phyloP scores from a whole-genome alignment of 2,113 vertebrate species.

The Sphaerodactylus townsendi region DNA sequence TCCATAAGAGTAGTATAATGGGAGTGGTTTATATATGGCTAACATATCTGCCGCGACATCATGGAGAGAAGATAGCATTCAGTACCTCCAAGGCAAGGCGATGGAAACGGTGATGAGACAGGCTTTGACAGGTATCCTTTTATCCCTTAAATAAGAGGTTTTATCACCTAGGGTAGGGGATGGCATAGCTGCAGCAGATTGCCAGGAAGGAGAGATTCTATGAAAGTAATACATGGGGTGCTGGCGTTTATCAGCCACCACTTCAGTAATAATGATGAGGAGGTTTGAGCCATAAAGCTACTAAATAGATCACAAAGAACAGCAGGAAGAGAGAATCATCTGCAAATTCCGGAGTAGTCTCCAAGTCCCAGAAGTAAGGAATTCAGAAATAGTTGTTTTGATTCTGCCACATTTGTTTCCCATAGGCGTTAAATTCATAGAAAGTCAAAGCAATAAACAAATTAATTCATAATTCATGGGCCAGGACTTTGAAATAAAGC shows the following conservation, averaged over 20 bases:
- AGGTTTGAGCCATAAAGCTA: constrained; percentile 3
- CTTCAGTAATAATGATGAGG: constrained; percentile 19
- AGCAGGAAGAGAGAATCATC: background rate
- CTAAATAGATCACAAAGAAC: background rate
- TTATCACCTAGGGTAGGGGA: too few relatives aligned
- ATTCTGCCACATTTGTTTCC: background rate
- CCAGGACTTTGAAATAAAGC: too few relatives aligned
- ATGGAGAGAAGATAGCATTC: constrained; percentile 6
- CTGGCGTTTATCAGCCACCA: background rate
- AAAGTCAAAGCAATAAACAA: too few relatives aligned
- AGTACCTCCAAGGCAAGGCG: background rate
- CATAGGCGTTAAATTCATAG: too few relatives aligned
- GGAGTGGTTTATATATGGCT: constrained; percentile 3
- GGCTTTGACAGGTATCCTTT: background rate
- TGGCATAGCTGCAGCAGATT: constrained; percentile 27
- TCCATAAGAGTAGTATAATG: constrained; percentile 1
- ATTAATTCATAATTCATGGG: too few relatives aligned
- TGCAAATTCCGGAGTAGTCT: background rate
- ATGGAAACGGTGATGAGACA: background rate
- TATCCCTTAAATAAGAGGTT: too few relatives aligned
- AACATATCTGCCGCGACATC: constrained; percentile 15
- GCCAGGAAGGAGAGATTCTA: constrained; percentile 37
- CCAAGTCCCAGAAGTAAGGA: constrained; percentile 13
- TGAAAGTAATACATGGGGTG: constrained; percentile 50
- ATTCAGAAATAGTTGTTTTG: background rate